Percentiles rank a stretch among this genome's conserved stretches.
phyloP scores from a whole-genome alignment of 2,113 vertebrate species.

The Fregetta grallaria region DNA sequence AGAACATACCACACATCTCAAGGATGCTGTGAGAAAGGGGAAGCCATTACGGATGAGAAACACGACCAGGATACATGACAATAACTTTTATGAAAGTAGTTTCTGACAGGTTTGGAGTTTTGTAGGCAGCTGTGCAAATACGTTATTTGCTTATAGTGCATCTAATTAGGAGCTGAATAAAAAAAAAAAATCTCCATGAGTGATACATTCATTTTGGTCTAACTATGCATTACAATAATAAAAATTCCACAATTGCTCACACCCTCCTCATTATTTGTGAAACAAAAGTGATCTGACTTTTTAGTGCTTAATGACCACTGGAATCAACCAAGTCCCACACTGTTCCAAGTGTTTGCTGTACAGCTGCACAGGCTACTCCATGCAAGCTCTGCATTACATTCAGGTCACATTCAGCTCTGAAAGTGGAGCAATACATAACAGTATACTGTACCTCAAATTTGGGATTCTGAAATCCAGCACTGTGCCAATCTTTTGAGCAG shows the following conservation, averaged over 20 bases:
- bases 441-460: neutral
- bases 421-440: accelerated
- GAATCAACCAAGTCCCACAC: neutral
- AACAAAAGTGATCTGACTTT: neutral
- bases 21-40: neutral
- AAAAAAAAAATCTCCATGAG: neutral
- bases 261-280: neutral
- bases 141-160: neutral
- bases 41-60: neutral
- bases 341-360: neutral
- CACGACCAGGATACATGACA: neutral
- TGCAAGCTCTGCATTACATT: neutral
- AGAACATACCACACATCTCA: neutral
- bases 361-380: neutral
- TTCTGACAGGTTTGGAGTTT: neutral
- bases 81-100: neutral
- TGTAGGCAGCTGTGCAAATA: neutral
- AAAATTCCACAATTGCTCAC: neutral
- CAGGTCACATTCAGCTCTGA: neutral
- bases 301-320: neutral
- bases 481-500: neutral
- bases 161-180: neutral
- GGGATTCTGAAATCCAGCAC: neutral
- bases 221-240: neutral
- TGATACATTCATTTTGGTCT: neutral